These are phyloP conservation scores for Microplitis manilae DNA, from an alignment of 2,888 invertebrate species.

Conservation along the genomic window DNA sequence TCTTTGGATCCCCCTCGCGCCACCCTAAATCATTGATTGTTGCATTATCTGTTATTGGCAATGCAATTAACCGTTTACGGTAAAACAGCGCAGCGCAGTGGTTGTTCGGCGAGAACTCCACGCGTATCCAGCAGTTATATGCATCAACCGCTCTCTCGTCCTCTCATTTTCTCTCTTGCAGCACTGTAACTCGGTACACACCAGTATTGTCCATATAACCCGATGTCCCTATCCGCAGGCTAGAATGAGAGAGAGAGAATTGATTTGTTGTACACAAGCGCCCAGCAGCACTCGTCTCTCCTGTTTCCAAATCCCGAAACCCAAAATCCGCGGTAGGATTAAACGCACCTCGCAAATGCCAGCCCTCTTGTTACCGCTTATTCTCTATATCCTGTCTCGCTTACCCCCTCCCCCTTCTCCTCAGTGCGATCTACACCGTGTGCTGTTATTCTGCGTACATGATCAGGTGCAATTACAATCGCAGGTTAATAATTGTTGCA, in stretches of 20 bases:
- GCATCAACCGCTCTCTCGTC: constrained; percentile 13
- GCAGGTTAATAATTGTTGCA: constrained; percentile 67
- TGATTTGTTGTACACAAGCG: constrained; percentile 56
- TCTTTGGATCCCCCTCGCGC: constrained; percentile 40
- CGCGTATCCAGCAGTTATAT: constrained; percentile 24
- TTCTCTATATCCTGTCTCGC: constrained; percentile 23
- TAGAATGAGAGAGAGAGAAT: constrained; percentile 48
- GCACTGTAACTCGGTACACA: not conserved
- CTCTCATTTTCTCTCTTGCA: too few relatives aligned
- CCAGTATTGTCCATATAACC: constrained; percentile 28
- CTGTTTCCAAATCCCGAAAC: constrained; percentile 58
- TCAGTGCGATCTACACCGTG: constrained; percentile 44
- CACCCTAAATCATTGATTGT: constrained; percentile 70
- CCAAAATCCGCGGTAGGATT: constrained; percentile 58
- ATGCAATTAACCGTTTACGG: constrained; percentile 71
- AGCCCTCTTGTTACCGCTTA: constrained; percentile 45
- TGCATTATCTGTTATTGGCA: constrained; percentile 72
- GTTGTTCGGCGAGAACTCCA: constrained; percentile 37
- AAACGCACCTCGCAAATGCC: constrained; percentile 55
- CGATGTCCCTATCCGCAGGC: constrained; percentile 29
- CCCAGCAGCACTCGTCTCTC: constrained; percentile 34
- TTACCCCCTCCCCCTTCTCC: not conserved
- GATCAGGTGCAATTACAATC: constrained; percentile 70
- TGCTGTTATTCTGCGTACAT: constrained; percentile 59
- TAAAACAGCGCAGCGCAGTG: constrained; percentile 59